Conservation (phyloP, 2,888 invertebrate genomes). For the Phortica magna region DNA sequence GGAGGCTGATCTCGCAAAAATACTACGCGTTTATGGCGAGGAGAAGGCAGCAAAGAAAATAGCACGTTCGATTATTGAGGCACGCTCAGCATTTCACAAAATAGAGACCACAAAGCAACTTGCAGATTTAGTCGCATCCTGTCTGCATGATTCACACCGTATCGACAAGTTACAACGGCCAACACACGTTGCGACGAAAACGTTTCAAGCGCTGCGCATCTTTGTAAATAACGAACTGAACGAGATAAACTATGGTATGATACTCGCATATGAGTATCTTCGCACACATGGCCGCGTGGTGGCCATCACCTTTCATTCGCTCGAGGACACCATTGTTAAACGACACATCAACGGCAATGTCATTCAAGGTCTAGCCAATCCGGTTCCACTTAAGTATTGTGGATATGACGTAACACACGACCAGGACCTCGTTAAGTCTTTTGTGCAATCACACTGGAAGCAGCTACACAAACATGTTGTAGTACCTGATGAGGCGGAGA, state of each 20-base stretch:
- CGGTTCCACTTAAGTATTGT: constrained; percentile 85
- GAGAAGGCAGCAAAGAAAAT: constrained; percentile 92
- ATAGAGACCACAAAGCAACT: constrained; percentile 91
- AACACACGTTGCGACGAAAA: constrained; percentile 92
- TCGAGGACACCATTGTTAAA: constrained; percentile 96
- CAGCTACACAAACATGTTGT: constrained; percentile 89
- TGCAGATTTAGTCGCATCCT: constrained; percentile 85
- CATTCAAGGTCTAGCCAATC: constrained; percentile 85
- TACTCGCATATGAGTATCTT: constrained; percentile 87
- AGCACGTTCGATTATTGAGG: constrained; percentile 91
- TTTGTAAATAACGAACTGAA: constrained; percentile 98
- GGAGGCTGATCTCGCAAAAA: constrained; percentile 87
- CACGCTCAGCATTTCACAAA: constrained; percentile 86
- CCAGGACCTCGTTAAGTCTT: constrained; percentile 81
- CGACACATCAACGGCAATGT: constrained; percentile 90
- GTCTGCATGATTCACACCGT: constrained; percentile 80
- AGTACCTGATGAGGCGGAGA: constrained; percentile 85
- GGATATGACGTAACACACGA: constrained; percentile 82
- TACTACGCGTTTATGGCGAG: constrained; percentile 95
- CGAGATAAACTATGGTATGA: constrained; percentile 93
- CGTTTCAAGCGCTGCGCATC: constrained; percentile 94
- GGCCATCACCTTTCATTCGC: constrained; percentile 93
- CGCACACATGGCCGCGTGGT: constrained; percentile 88
- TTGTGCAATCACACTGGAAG: constrained; percentile 86
- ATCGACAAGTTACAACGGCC: constrained; percentile 87